Base-by-base conservation (phyloP, 2,888 invertebrate genomes). In the Dicroscelio sp. region DNA sequence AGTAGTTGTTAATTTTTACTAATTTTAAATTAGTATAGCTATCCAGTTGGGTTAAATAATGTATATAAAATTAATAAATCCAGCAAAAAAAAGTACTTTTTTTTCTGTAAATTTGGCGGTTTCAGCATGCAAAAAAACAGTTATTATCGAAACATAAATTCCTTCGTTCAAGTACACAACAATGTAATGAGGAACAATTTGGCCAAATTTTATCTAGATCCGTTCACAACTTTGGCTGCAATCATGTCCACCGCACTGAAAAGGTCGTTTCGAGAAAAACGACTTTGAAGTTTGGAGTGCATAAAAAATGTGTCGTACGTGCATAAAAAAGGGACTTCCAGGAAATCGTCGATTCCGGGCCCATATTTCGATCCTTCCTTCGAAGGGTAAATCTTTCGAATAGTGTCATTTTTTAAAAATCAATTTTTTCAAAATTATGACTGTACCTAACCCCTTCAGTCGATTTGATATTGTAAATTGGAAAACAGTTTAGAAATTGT, bases 251-350 rank as follows among this genome's bases (percentile, higher is more conserved):
- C 48, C 48, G 48, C 48, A 14, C 20, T 48, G 48, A 48, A 48
- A 48, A 48, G 20, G 48, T 48, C 48, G 48, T 48, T 48, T 48
- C 48, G 48, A 48, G 48, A 48, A 48, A 48, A n/a, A n/a, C n/a
- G n/a, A n/a, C n/a, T n/a, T n/a, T n/a, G n/a, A n/a, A n/a, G n/a
- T n/a, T n/a, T n/a, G n/a, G 69, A 69, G 38, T 43, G 69, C 17
- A 69, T 69, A 38, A 69, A 69, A 69, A 43, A n/a, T 69, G 43
- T 65, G 65, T 65, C 65, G 65, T 65, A 65, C 31, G 65, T 65
- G 65, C 65, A 65, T 65, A 33, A 65, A 69, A 69, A 69, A 25
- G 69, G 43, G 69, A 69, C 69, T 69, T 69, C 35, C 69, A 69
- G 69, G 23, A 43, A 23, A 69, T 69, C 69, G 69, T 69, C 69